Percentiles rank a stretch among this genome's conserved stretches.
Evolutionary conservation across 2,888 invertebrate species (phyloP).

Genomic region (Dynastes maya): DNA sequence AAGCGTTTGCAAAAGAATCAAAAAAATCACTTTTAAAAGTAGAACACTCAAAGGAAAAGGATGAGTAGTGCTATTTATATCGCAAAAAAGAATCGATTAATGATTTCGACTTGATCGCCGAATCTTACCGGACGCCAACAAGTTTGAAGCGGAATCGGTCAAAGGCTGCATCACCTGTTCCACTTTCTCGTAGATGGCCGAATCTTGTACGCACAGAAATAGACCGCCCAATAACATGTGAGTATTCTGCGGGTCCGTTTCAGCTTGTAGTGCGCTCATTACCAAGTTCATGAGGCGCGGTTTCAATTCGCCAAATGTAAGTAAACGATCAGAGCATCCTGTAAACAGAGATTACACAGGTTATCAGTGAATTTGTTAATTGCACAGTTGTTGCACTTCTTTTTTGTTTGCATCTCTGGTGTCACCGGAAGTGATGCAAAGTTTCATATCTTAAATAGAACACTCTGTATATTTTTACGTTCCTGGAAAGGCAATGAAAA

Average conservation of each 20-base stretch:
- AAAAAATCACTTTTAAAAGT: conserved; percentile 50
- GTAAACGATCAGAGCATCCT: conserved; percentile 55
- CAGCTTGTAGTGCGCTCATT: conserved; percentile 87
- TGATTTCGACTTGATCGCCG: neutral
- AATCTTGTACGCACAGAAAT: conserved; percentile 85
- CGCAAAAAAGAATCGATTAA: conserved; percentile 50
- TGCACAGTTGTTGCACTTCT: no score
- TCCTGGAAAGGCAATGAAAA: no score
- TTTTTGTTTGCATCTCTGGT: no score
- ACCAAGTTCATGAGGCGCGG: conserved; percentile 85
- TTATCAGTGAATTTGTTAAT: no score
- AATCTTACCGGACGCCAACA: conserved; percentile 79
- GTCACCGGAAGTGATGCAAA: no score
- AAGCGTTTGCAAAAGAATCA: conserved; percentile 57
- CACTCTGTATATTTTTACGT: no score
- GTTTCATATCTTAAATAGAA: no score
- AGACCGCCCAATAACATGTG: conserved; percentile 90
- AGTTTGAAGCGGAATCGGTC: conserved; percentile 74
- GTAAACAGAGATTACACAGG: neutral
- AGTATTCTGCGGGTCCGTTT: conserved; percentile 88
- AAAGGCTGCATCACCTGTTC: conserved; percentile 76
- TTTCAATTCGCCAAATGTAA: conserved; percentile 81
- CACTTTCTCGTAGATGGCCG: conserved; percentile 82
- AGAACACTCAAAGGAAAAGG: conserved; percentile 42
- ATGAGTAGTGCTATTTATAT: conserved; percentile 45